These are phyloP conservation scores for Cephus nigrinus DNA, from an alignment of 2,888 invertebrate genomes.

Conservation along the genomic window DNA sequence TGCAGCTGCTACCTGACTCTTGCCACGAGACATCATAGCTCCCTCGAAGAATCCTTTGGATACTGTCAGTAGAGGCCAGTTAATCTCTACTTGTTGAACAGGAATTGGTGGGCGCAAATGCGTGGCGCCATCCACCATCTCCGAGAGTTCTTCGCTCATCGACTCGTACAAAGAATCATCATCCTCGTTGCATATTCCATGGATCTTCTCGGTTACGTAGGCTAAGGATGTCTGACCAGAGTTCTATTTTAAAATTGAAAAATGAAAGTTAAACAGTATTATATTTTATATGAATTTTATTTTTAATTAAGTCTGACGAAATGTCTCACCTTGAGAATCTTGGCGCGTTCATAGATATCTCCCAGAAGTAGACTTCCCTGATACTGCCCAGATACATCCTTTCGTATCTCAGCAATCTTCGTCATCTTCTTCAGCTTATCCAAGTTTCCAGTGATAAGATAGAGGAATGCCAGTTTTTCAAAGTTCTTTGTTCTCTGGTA, in stretches of 20 bases:
- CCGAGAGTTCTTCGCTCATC: slow-evolving; percentile 77
- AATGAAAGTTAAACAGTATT: slow-evolving; percentile 11
- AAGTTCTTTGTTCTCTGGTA: slow-evolving; percentile 99
- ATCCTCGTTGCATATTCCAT: slow-evolving; percentile 86
- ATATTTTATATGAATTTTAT: neutral
- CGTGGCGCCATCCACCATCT: slow-evolving; percentile 79
- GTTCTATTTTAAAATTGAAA: slow-evolving; percentile 55
- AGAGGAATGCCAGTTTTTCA: slow-evolving; percentile 97
- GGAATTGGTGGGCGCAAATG: slow-evolving; percentile 91
- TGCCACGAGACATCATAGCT: slow-evolving; percentile 67
- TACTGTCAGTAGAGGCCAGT: slow-evolving; percentile 97
- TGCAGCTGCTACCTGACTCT: slow-evolving; percentile 67
- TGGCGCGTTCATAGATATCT: slow-evolving; percentile 89
- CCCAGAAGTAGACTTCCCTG: slow-evolving; percentile 94
- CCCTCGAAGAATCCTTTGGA: slow-evolving; percentile 80
- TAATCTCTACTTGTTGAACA: slow-evolving; percentile 89
- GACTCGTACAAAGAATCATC: slow-evolving; percentile 74
- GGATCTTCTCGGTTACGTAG: slow-evolving; percentile 93
- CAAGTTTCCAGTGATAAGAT: slow-evolving; percentile 97
- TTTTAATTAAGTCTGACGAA: neutral
- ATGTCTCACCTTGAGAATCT: slow-evolving; percentile 74
- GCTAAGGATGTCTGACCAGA: slow-evolving; percentile 81
- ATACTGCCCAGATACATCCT: slow-evolving; percentile 96
- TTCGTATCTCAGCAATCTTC: slow-evolving; percentile 98
- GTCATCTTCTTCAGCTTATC: slow-evolving; percentile 99